These are phyloP conservation scores for Lethocerus indicus DNA, from an alignment of 1,140 invertebrate species.

Conservation along the genomic window DNA sequence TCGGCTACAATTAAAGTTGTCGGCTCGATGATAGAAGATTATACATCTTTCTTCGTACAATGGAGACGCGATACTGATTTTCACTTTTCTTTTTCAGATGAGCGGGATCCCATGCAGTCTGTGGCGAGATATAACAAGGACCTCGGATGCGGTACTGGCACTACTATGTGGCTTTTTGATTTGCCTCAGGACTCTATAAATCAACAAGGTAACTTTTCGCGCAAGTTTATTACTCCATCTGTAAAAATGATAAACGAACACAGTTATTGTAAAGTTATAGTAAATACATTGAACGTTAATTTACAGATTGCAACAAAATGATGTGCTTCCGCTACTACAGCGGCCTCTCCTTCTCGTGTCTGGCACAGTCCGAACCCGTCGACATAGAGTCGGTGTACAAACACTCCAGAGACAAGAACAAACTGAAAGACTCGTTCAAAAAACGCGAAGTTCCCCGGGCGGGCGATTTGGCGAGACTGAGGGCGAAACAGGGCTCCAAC, in stretches of 20 bases:
- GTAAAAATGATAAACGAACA: not conserved
- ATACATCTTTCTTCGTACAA: too few species aligned
- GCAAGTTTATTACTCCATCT: not conserved
- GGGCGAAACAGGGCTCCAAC: slow-evolving; percentile 19
- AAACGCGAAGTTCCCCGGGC: slow-evolving; percentile 15
- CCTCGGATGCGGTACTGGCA: slow-evolving; percentile 14
- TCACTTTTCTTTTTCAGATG: slow-evolving; percentile 14
- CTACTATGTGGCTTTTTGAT: slow-evolving; percentile 23
- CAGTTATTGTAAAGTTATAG: not conserved
- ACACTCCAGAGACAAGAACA: slow-evolving; percentile 9
- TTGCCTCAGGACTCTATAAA: slow-evolving; percentile 19
- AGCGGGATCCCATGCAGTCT: slow-evolving; percentile 14
- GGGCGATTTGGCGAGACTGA: slow-evolving; percentile 12
- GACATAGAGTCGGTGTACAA: slow-evolving; percentile 20
- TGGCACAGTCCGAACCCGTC: slow-evolving; percentile 29
- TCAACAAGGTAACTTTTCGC: slow-evolving; percentile 17
- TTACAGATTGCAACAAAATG: slow-evolving; percentile 26
- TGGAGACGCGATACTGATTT: not conserved
- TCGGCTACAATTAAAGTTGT: too few species aligned
- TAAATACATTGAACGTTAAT: not conserved
- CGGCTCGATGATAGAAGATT: too few species aligned
- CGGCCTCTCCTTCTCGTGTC: slow-evolving; percentile 25
- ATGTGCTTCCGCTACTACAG: slow-evolving; percentile 32
- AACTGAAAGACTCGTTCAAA: slow-evolving; percentile 7
- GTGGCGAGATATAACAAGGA: slow-evolving; percentile 16